These are phyloP conservation scores for Ispidina picta DNA, from an alignment of 2,797 vertebrate species.

Conservation along the genomic window DNA sequence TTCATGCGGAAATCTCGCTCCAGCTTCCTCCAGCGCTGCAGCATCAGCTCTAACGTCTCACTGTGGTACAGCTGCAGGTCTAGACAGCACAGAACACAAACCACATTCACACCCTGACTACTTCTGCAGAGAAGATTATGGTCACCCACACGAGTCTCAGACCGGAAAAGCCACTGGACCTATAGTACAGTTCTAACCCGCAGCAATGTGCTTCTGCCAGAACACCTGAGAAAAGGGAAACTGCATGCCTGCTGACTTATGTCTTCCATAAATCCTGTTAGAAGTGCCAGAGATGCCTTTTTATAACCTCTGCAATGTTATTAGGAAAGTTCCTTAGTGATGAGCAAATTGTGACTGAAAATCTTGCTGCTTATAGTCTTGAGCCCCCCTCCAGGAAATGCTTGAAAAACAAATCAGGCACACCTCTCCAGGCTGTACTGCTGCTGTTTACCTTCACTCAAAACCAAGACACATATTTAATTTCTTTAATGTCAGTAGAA, in stretches of 20 bases:
- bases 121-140: neutral
- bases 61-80: constrained; percentile 98
- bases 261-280: neutral
- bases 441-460: neutral
- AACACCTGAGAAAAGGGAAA: neutral
- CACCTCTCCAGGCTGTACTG: neutral
- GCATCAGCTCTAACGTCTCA: constrained; percentile 95
- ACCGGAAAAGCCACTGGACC: neutral
- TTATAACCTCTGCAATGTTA: neutral
- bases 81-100: constrained; percentile 62
- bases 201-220: neutral
- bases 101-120: neutral
- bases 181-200: neutral
- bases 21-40: constrained; percentile 97
- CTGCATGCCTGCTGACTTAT: neutral
- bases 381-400: neutral
- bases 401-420: neutral
- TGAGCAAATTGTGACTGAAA: neutral
- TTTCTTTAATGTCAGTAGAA: neutral
- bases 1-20: constrained; percentile 96
- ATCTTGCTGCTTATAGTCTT: neutral
- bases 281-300: neutral
- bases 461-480: neutral
- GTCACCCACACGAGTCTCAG: neutral
- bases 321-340: neutral